Percentiles rank a stretch among this genome's conserved stretches.
These are phyloP conservation scores for Campopleginae sp. DNA, from an alignment of 2,888 invertebrate genomes.

Conservation along the genomic window DNA sequence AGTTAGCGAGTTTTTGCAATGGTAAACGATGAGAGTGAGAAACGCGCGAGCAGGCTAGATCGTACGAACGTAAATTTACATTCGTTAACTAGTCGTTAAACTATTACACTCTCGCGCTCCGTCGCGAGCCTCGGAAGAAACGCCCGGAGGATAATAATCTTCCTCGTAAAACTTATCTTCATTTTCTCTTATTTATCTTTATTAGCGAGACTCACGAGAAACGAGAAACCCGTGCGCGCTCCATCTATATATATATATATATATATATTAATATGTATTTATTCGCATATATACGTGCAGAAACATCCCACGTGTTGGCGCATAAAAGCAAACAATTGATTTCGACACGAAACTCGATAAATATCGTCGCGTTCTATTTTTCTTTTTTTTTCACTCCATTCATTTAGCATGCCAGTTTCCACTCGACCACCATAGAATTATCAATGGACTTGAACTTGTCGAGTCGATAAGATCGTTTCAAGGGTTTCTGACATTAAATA, in stretches of 20 bases:
- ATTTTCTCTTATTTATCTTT: constrained; percentile 51
- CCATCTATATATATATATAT: background rate
- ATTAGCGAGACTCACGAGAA: constrained; percentile 39
- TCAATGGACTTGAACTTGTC: background rate
- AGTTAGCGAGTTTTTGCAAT: constrained; percentile 1
- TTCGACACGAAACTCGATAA: constrained; percentile 6
- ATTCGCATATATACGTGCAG: background rate
- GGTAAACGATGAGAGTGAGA: constrained; percentile 12
- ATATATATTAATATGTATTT: background rate
- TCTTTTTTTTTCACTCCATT: background rate
- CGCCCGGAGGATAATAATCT: constrained; percentile 17
- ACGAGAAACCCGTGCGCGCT: constrained; percentile 9
- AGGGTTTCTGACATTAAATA: background rate
- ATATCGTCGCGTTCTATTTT: background rate
- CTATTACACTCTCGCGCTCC: constrained; percentile 26
- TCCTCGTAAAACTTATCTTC: constrained; percentile 41
- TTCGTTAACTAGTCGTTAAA: constrained; percentile 38
- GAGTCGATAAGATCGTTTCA: background rate
- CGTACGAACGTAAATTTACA: constrained; percentile 41
- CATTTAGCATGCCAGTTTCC: background rate
- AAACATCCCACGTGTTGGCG: background rate
- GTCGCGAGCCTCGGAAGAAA: constrained; percentile 34
- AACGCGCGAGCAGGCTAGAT: background rate
- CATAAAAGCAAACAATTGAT: constrained; percentile 19
- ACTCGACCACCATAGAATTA: background rate